A percentile compares a stretch with the other conserved stretches of the same genome.
phyloP scores from a whole-genome alignment of 2,797 vertebrate species.

The Ambastaia sidthimunki region DNA sequence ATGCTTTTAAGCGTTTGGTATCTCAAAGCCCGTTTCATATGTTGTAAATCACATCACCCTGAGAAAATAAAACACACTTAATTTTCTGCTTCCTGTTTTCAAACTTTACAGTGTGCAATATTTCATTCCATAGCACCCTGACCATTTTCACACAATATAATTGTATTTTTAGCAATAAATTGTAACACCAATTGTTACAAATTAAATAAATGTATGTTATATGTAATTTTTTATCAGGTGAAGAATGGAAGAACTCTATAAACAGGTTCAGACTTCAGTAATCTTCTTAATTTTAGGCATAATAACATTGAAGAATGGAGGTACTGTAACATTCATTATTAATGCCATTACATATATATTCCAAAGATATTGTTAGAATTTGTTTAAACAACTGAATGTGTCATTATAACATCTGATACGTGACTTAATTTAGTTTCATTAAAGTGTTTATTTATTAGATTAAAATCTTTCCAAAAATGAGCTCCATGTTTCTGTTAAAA shows the following conservation, averaged over 20 bases:
- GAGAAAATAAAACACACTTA: neutral
- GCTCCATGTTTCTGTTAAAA: neutral
- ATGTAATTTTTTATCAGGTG: conserved; percentile 18
- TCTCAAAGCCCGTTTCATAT: too few species aligned
- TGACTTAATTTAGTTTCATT: neutral
- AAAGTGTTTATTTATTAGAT: neutral
- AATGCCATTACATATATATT: neutral
- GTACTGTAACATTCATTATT: conserved; percentile 7
- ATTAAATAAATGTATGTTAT: too few species aligned
- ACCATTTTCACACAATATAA: neutral
- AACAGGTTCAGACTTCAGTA: neutral
- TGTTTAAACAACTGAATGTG: neutral
- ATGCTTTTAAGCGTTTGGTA: too few species aligned
- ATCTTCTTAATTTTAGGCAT: conserved; percentile 11
- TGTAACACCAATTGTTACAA: neutral
- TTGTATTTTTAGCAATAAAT: too few species aligned
- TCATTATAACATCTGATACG: neutral
- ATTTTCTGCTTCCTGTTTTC: neutral
- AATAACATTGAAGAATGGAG: neutral
- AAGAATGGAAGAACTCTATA: conserved; percentile 39
- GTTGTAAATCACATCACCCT: neutral
- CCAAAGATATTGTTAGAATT: neutral
- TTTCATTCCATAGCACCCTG: neutral
- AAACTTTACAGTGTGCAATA: neutral
- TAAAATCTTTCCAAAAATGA: too few species aligned